These are phyloP conservation scores for Mus spicilegus DNA, from an alignment of 2,113 vertebrate genomes.

Conservation along the genomic window DNA sequence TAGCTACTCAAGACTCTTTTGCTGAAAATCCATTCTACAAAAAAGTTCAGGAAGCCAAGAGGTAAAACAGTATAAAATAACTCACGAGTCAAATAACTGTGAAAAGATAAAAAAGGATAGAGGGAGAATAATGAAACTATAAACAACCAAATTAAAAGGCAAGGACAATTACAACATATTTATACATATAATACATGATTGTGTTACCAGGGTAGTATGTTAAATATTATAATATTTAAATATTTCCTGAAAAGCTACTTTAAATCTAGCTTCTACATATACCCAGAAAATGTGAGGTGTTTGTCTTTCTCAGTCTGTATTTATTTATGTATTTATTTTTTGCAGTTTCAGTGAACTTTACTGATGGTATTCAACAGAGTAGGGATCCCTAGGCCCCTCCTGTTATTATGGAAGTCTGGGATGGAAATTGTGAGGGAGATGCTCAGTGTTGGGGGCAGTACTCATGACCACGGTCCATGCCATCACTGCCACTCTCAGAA, in stretches of 20 bases:
- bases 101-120: constrained; percentile 28
- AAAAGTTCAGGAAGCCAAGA: constrained; percentile 56
- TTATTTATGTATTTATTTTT: no score
- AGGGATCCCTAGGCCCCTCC: no score
- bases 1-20: constrained; percentile 39
- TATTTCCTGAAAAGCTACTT: constrained; percentile 52
- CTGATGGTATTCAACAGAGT: no score
- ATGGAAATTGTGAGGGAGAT: no score
- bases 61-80: constrained; percentile 51
- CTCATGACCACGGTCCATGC: no score
- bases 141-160: neutral
- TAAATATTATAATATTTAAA: constrained; percentile 44
- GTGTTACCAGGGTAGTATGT: constrained; percentile 32
- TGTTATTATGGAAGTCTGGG: no score
- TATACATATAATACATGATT: constrained; percentile 6
- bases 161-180: neutral
- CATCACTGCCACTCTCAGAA: no score
- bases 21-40: constrained; percentile 17
- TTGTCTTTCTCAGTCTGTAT: neutral
- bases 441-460: no score
- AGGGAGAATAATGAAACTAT: neutral
- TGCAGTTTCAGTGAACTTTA: no score
- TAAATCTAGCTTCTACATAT: neutral
- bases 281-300: neutral
- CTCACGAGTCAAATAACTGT: neutral